Conservation (phyloP, 1,140 invertebrate species). For the Trachelipus rathkii region DNA sequence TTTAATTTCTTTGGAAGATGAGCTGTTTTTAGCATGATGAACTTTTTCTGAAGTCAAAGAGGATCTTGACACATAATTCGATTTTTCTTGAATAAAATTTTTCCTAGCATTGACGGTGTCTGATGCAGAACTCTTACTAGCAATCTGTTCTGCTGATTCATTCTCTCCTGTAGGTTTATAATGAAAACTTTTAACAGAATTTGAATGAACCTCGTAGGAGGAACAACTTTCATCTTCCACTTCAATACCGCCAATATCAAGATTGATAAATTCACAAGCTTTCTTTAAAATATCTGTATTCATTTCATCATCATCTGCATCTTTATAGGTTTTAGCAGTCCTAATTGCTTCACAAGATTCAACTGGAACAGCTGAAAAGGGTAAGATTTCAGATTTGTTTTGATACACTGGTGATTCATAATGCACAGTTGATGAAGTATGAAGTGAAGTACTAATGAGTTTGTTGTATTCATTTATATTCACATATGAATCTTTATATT, state of each 20-base stretch:
- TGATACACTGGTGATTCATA: no score
- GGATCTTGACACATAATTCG: background rate
- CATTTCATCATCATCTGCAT: background rate
- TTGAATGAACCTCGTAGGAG: background rate
- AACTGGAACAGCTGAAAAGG: background rate
- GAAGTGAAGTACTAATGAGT: no score
- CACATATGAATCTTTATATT: no score
- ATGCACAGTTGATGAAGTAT: no score
- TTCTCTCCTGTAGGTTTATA: no score
- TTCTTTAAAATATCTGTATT: constrained; percentile 3
- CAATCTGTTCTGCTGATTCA: no score
- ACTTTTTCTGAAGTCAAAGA: background rate
- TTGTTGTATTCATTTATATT: no score
- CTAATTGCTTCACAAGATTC: background rate
- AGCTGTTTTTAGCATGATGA: background rate
- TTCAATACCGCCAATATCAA: background rate
- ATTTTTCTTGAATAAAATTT: no score
- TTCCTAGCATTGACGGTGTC: no score
- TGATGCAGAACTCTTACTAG: no score
- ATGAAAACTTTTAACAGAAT: background rate
- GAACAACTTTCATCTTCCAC: background rate
- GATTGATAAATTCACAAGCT: background rate
- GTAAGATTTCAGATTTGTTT: background rate
- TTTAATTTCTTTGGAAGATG: no score
- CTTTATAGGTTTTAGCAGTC: background rate